Evolutionary conservation across 1,140 invertebrate genomes (phyloP).

Genomic region (Procambarus clarkii): DNA sequence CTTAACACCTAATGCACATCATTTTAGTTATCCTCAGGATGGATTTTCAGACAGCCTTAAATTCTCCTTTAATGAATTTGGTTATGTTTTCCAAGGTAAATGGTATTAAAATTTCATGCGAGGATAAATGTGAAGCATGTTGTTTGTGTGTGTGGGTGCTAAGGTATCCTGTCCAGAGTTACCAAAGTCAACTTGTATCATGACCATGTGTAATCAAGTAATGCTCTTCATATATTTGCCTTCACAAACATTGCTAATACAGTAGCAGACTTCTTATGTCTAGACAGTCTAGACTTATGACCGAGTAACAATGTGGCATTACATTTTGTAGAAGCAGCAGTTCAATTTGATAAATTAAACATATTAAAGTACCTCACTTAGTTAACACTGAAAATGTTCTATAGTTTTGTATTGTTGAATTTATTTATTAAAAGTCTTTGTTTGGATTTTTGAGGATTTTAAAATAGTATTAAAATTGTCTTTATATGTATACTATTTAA

Average conservation of each 20-base stretch:
- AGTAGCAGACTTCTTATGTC: not conserved
- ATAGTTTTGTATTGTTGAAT: too few species aligned
- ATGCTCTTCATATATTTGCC: not conserved
- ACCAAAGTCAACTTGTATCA: not conserved
- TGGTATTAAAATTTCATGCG: not conserved
- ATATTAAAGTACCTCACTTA: too few species aligned
- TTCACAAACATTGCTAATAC: not conserved
- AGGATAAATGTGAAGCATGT: not conserved
- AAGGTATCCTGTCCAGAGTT: not conserved
- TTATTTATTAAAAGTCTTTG: too few species aligned
- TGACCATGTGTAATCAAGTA: conserved; percentile 2
- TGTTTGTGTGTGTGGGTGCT: not conserved
- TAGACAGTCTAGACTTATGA: not conserved
- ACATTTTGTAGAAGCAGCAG: too few species aligned
- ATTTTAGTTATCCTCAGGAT: not conserved
- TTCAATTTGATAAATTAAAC: too few species aligned
- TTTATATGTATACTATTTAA: too few species aligned
- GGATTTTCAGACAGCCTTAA: not conserved
- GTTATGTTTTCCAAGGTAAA: not conserved
- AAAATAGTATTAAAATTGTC: too few species aligned
- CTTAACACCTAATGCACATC: not conserved
- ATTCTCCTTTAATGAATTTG: not conserved
- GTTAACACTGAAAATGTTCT: too few species aligned
- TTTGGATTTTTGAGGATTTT: too few species aligned
- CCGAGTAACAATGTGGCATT: too few species aligned